Percentiles rank a stretch among this genome's conserved stretches.
phyloP scores from a whole-genome alignment of 1,140 invertebrate species.

The Habropoda laboriosa region DNA sequence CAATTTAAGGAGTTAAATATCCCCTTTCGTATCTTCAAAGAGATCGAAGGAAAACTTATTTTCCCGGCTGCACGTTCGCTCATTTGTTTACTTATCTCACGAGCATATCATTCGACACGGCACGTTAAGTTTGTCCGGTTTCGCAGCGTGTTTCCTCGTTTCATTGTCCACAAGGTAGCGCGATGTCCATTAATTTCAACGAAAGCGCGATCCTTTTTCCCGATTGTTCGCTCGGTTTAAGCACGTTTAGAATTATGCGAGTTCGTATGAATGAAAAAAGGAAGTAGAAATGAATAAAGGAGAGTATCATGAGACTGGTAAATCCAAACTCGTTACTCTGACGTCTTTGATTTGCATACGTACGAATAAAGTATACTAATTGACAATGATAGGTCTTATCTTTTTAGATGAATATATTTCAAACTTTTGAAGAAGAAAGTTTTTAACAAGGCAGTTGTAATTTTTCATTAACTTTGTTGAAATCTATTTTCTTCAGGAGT shows the following conservation, averaged over 20 bases:
- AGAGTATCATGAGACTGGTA: background rate
- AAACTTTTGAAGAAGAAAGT: too few species aligned
- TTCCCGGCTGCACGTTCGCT: background rate
- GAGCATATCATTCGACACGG: slow-evolving; percentile 36
- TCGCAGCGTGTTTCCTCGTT: slow-evolving; percentile 13
- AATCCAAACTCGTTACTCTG: background rate
- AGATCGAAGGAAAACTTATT: slow-evolving; percentile 22
- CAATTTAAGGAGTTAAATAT: background rate
- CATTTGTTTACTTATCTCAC: slow-evolving; percentile 36
- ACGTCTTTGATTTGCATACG: too few species aligned
- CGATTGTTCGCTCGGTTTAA: background rate
- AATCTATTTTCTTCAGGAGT: too few species aligned
- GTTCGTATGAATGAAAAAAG: background rate
- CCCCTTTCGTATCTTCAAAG: background rate
- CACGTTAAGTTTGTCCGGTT: slow-evolving; percentile 12
- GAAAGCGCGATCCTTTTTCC: background rate
- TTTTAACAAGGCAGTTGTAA: too few species aligned
- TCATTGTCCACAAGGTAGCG: slow-evolving; percentile 15
- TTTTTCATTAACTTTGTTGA: too few species aligned
- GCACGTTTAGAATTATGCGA: background rate
- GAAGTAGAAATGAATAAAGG: background rate
- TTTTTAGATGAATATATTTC: too few species aligned
- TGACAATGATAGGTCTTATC: too few species aligned
- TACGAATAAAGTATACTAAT: too few species aligned
- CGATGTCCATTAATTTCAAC: slow-evolving; percentile 9